A percentile compares a stretch with the other conserved stretches of the same genome.
These are phyloP conservation scores for Brachyistius frenatus DNA, from an alignment of 2,113 vertebrate species.

Conservation along the genomic window DNA sequence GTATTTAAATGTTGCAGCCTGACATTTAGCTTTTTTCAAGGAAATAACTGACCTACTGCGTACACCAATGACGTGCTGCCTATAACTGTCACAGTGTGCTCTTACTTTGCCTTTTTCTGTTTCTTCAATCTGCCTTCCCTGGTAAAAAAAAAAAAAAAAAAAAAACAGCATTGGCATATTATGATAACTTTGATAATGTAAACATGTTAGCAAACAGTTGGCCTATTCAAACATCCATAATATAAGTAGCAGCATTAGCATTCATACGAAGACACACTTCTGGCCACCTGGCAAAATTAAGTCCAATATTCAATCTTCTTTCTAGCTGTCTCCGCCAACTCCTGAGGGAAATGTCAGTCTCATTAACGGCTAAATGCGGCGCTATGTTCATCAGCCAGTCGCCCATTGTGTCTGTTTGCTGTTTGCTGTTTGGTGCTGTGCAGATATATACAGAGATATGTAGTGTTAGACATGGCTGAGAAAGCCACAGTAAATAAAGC, in stretches of 20 bases:
- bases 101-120: background rate
- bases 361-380: background rate
- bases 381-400: background rate
- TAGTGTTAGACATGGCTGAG: background rate
- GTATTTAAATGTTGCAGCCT: conserved; percentile 23
- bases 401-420: background rate
- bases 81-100: background rate
- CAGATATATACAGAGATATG: background rate
- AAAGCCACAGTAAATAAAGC: background rate
- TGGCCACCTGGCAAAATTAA: background rate
- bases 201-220: background rate
- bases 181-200: too few species aligned
- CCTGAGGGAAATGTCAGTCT: background rate
- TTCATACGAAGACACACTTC: background rate
- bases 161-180: too few species aligned
- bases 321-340: too few species aligned
- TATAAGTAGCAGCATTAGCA: background rate
- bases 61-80: background rate
- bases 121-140: background rate
- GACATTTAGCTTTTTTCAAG: conserved; percentile 30
- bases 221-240: too few species aligned
- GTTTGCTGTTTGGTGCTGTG: background rate
- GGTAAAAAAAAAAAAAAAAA: background rate
- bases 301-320: too few species aligned
- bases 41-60: background rate